phyloP scores from a whole-genome alignment of 2,797 vertebrate genomes.

The Euphonia xanthogaster region DNA sequence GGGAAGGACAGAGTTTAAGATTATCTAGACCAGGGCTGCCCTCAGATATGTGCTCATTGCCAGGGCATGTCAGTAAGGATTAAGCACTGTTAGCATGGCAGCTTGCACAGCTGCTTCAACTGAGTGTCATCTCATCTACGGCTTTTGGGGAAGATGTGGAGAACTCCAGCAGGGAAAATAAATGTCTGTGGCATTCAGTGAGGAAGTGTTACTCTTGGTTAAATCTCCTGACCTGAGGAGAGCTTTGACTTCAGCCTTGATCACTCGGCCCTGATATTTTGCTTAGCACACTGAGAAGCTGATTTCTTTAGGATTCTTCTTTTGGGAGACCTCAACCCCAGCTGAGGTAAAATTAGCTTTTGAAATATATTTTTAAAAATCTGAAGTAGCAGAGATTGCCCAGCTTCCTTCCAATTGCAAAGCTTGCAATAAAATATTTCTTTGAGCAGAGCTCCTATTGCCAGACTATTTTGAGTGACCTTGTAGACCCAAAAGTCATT shows the following conservation, averaged over 20 bases:
- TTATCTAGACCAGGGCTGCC: neutral
- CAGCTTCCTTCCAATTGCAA: neutral
- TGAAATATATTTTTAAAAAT: neutral
- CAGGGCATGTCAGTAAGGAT: neutral
- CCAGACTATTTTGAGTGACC: neutral
- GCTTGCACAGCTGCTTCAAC: neutral
- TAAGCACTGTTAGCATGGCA: neutral
- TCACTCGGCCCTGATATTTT: neutral
- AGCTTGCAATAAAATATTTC: neutral
- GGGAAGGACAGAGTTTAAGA: neutral
- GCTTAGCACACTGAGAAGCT: neutral
- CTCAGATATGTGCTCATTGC: neutral
- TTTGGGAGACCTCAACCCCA: neutral
- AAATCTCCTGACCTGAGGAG: neutral
- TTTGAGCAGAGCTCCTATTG: neutral
- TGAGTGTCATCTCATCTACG: neutral
- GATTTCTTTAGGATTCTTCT: neutral
- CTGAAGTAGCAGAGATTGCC: neutral
- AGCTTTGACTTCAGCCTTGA: neutral
- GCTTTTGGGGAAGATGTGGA: neutral
- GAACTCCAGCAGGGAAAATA: slow-evolving; percentile 6
- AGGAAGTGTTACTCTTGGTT: neutral
- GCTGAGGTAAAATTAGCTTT: neutral
- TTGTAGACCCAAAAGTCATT: neutral
- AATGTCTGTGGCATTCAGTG: neutral